These are phyloP conservation scores for Homarus gammarus DNA, from an alignment of 2,888 invertebrate species.

Conservation along the genomic window DNA sequence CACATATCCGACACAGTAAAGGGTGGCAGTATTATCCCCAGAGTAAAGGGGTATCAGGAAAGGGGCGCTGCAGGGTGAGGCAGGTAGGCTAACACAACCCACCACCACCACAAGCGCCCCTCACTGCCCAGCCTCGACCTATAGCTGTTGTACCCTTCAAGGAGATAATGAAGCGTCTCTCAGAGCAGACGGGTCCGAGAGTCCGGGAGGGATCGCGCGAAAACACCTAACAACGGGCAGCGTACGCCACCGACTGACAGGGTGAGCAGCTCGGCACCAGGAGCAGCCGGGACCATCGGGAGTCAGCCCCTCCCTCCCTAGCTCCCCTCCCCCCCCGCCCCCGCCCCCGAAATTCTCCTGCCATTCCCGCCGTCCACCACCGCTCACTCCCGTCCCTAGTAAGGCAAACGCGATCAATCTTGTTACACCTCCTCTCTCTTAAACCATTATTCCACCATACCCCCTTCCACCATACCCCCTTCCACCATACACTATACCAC, in stretches of 20 bases:
- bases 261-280: constrained; percentile 35
- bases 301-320: constrained; percentile 37
- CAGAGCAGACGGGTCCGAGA: not conserved
- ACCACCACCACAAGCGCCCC: not conserved
- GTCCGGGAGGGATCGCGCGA: not conserved
- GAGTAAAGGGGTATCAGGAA: not conserved
- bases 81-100: not conserved
- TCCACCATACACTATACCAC: not conserved
- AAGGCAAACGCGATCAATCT: constrained; percentile 20
- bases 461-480: not conserved
- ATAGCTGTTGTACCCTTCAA: constrained; percentile 27
- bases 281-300: constrained; percentile 45
- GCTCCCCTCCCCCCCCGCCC: constrained; percentile 6
- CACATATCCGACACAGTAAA: constrained; percentile 32
- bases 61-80: not conserved
- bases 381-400: not conserved
- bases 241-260: constrained; percentile 56
- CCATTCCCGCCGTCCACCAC: constrained; percentile 23
- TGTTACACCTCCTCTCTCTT: not conserved
- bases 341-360: constrained; percentile 33
- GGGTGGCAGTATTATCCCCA: not conserved
- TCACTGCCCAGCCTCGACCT: not conserved
- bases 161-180: constrained; percentile 36
- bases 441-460: not conserved
- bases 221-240: constrained; percentile 57